phyloP scores from a whole-genome alignment of 2,888 invertebrate genomes.

The Pseudeuparius sepicola region DNA sequence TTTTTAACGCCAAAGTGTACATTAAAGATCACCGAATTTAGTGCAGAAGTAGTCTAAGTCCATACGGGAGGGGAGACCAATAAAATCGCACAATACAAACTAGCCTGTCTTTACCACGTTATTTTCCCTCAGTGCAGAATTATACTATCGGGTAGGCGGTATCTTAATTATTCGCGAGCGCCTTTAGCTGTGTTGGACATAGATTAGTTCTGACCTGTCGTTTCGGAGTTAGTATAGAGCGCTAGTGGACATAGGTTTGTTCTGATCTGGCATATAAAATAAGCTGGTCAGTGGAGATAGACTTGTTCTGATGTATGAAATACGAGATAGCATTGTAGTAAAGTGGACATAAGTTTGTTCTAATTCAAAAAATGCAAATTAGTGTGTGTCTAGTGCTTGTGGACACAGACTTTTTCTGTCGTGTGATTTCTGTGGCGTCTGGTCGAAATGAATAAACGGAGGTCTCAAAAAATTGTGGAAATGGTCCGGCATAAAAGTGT shows the following conservation, averaged over 20 bases:
- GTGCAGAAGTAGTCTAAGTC: conserved; percentile 2
- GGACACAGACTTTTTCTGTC: too few relatives aligned
- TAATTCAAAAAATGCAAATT: neutral
- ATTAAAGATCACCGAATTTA: neutral
- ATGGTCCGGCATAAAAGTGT: too few relatives aligned
- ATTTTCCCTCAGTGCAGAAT: conserved; percentile 2
- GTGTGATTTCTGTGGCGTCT: too few relatives aligned
- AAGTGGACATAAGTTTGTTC: conserved; percentile 3
- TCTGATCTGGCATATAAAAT: conserved; percentile 6
- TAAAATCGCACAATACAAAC: conserved; percentile 3
- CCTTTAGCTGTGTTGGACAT: conserved; percentile 4
- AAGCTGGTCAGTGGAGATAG: conserved; percentile 5
- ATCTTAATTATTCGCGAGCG: conserved; percentile 5
- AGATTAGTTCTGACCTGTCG: conserved; percentile 8
- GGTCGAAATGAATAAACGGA: too few relatives aligned
- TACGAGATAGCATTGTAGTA: conserved; percentile 2
- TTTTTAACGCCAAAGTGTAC: neutral
- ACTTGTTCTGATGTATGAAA: conserved; percentile 6
- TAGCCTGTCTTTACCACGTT: conserved; percentile 3
- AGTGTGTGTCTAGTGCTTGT: too few relatives aligned
- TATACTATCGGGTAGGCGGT: conserved; percentile 6
- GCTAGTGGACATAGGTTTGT: conserved; percentile 4
- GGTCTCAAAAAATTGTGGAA: too few relatives aligned
- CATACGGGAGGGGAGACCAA: conserved; percentile 1
- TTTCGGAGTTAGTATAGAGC: conserved; percentile 6